Percentiles rank a stretch among this genome's conserved stretches.
Conservation (phyloP, 2,113 vertebrate species). For the Urocolius indicus region DNA sequence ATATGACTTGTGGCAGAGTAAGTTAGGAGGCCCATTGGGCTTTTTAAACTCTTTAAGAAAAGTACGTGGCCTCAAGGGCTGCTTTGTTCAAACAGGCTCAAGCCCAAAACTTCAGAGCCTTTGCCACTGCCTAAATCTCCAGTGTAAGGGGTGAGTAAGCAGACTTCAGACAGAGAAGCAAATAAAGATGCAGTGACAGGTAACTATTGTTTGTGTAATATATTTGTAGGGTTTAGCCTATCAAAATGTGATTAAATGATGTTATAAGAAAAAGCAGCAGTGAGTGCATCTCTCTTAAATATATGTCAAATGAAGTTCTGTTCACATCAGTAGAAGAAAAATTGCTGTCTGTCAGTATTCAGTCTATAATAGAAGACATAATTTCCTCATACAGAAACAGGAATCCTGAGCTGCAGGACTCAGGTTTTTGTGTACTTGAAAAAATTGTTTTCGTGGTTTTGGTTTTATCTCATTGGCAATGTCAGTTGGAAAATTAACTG, state of each 20-base stretch:
- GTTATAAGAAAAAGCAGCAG: neutral
- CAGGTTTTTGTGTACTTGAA: neutral
- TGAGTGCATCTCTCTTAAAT: neutral
- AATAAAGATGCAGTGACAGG: slow-evolving; percentile 30
- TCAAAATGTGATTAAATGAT: neutral
- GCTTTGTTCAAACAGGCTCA: slow-evolving; percentile 76
- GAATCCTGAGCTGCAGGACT: neutral
- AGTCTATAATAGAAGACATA: neutral
- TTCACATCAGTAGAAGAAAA: neutral
- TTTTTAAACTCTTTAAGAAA: slow-evolving; percentile 80
- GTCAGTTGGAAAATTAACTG: neutral
- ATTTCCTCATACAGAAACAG: neutral
- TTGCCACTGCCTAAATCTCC: slow-evolving; percentile 57
- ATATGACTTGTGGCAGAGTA: slow-evolving; percentile 84
- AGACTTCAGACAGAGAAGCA: slow-evolving; percentile 51
- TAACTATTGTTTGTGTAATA: slow-evolving; percentile 13
- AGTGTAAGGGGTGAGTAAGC: slow-evolving; percentile 34
- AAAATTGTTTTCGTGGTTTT: neutral
- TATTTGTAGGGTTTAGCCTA: neutral
- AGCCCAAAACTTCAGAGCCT: slow-evolving; percentile 1
- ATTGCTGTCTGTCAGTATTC: neutral
- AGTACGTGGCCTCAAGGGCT: slow-evolving; percentile 75
- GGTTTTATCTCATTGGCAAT: neutral
- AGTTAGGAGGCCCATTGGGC: slow-evolving; percentile 79
- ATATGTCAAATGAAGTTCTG: neutral